phyloP scores from a whole-genome alignment of 2,797 vertebrate genomes.

The Lepilemur ruficaudatus region DNA sequence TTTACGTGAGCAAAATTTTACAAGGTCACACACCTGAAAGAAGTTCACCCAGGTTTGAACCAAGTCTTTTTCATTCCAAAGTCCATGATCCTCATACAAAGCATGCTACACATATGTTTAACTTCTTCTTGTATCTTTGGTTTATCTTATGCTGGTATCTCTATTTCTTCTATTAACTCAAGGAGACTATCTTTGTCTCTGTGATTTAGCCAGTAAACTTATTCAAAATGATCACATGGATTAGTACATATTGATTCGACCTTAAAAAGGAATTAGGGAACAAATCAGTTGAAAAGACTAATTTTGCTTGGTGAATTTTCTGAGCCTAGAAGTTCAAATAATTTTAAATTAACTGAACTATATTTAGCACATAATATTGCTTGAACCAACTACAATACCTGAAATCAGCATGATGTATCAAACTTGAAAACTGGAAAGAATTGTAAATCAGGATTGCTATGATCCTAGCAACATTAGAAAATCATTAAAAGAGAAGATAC shows the following conservation, averaged over 20 bases:
- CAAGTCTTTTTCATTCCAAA: background rate
- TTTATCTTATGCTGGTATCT: background rate
- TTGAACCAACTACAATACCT: background rate
- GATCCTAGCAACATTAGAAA: background rate
- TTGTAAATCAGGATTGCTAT: background rate
- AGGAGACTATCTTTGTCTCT: background rate
- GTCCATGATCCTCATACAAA: background rate
- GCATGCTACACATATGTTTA: background rate
- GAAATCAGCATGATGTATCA: background rate
- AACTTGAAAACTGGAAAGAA: background rate
- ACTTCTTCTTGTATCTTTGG: background rate
- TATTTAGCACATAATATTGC: background rate
- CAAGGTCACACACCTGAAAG: background rate
- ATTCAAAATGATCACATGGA: background rate
- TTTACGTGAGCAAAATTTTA: background rate
- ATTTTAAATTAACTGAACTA: constrained; percentile 35
- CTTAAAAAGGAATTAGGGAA: background rate
- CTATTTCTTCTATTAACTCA: background rate
- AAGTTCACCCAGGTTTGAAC: background rate
- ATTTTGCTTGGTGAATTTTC: constrained; percentile 25
- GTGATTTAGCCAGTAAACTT: background rate
- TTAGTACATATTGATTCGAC: background rate
- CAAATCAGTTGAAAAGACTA: background rate
- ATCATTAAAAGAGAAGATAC: background rate
- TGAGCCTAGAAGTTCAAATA: background rate